These are phyloP conservation scores for Pantherophis guttatus DNA, from an alignment of 2,113 vertebrate genomes.

Conservation along the genomic window DNA sequence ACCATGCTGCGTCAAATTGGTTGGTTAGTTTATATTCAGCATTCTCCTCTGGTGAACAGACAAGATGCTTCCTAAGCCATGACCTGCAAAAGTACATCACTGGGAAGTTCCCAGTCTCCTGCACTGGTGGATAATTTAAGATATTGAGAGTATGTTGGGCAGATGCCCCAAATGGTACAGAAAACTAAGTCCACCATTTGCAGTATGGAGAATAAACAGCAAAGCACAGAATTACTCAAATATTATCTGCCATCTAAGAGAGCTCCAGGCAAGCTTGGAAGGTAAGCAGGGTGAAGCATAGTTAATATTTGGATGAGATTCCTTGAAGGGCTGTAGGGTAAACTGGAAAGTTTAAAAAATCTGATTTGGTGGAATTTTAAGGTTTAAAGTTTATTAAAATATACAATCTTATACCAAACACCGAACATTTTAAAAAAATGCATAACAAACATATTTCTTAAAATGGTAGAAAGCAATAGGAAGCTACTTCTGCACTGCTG, in stretches of 20 bases:
- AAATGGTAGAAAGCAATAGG: not conserved
- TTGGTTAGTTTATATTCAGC: not conserved
- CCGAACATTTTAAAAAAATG: not conserved
- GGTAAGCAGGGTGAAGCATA: too few species aligned
- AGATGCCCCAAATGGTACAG: not conserved
- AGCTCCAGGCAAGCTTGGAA: not conserved
- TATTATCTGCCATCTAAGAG: not conserved
- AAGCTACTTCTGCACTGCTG: not conserved
- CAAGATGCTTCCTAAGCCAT: not conserved
- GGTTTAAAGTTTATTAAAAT: not conserved
- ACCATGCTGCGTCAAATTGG: not conserved
- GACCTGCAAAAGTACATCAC: not conserved
- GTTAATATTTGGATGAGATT: too few species aligned
- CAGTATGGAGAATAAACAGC: not conserved
- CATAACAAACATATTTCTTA: not conserved
- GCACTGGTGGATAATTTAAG: not conserved
- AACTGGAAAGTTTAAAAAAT: not conserved
- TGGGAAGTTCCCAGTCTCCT: not conserved
- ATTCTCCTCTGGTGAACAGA: not conserved
- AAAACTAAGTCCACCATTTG: not conserved
- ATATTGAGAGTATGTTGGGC: not conserved
- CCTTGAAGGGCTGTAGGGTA: too few species aligned
- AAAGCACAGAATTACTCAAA: not conserved
- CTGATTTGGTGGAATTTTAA: not conserved
- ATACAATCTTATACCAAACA: not conserved